Evolutionary conservation across 2,888 invertebrate species (phyloP).

Genomic region (Aporophyla lueneburgensis): DNA sequence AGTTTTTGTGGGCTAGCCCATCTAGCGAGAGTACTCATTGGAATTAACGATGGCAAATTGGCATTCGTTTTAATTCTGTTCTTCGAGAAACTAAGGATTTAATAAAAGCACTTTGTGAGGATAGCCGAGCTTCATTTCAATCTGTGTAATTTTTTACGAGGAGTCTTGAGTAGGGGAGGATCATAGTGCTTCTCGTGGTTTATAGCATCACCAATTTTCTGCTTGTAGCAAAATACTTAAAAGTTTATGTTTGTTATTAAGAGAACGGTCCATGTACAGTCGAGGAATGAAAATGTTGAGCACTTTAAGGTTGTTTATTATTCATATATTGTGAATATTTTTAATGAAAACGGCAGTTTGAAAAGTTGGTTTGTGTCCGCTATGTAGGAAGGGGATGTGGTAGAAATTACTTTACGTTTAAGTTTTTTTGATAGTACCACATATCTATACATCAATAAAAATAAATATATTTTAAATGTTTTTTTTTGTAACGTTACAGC

Average conservation of each 20-base stretch:
- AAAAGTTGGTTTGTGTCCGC: not conserved
- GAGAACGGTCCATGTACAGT: not conserved
- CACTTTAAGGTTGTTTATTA: not conserved
- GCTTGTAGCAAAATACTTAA: constrained; percentile 8
- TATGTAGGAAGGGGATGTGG: not conserved
- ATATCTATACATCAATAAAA: too few relatives aligned
- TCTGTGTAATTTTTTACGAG: constrained; percentile 29
- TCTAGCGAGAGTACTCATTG: constrained; percentile 44
- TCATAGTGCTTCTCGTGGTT: constrained; percentile 17
- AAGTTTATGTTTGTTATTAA: constrained; percentile 7
- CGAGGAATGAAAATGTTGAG: not conserved
- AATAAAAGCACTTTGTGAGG: constrained; percentile 37
- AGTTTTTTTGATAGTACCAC: not conserved
- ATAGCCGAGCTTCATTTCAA: constrained; percentile 41
- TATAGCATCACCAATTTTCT: constrained; percentile 14
- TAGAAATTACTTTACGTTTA: not conserved
- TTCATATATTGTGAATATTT: not conserved
- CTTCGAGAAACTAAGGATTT: constrained; percentile 37
- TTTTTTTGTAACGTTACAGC: too few relatives aligned
- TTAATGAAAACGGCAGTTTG: not conserved
- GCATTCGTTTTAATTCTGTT: constrained; percentile 54
- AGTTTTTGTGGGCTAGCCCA: constrained; percentile 55
- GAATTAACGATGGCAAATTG: constrained; percentile 57
- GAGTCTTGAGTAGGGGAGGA: constrained; percentile 7
- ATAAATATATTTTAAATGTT: too few relatives aligned